These are phyloP conservation scores for Pseudolaguvia tuberculata DNA, from an alignment of 2,113 vertebrate species.

Conservation along the genomic window DNA sequence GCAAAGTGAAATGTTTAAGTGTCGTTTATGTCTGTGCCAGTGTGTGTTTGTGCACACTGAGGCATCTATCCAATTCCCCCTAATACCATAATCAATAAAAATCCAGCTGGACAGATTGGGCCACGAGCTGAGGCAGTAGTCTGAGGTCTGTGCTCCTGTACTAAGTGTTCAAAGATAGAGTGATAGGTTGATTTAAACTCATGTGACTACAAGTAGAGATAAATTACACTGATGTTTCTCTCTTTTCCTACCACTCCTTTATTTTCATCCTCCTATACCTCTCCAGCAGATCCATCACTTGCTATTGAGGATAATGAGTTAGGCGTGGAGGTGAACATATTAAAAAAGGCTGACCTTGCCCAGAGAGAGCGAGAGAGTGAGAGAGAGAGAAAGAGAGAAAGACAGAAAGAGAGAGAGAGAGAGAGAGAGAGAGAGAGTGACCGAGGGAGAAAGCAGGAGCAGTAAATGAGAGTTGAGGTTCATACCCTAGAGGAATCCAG, in stretches of 20 bases:
- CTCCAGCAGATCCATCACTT: constrained; percentile 52
- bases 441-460: too few relatives aligned
- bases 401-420: constrained; percentile 13
- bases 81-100: constrained; percentile 54
- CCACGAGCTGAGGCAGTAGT: constrained; percentile 53
- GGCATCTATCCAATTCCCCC: constrained; percentile 59
- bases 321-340: constrained; percentile 52
- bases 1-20: constrained; percentile 67
- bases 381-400: background rate
- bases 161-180: constrained; percentile 58
- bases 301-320: constrained; percentile 53
- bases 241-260: constrained; percentile 7
- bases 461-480: constrained; percentile 6
- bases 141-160: constrained; percentile 49
- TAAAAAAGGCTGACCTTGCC: constrained; percentile 50
- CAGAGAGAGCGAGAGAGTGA: constrained; percentile 19
- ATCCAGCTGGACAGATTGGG: constrained; percentile 47
- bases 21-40: constrained; percentile 72
- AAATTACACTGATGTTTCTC: constrained; percentile 48
- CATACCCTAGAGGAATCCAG: constrained; percentile 14
- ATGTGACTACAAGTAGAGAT: constrained; percentile 43
- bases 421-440: too few relatives aligned
- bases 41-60: constrained; percentile 64
- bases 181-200: constrained; percentile 57
- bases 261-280: constrained; percentile 12